Percentiles rank a stretch among this genome's conserved stretches.
Conservation (phyloP, 2,888 invertebrate genomes). For the Caradrina clavipalpis region DNA sequence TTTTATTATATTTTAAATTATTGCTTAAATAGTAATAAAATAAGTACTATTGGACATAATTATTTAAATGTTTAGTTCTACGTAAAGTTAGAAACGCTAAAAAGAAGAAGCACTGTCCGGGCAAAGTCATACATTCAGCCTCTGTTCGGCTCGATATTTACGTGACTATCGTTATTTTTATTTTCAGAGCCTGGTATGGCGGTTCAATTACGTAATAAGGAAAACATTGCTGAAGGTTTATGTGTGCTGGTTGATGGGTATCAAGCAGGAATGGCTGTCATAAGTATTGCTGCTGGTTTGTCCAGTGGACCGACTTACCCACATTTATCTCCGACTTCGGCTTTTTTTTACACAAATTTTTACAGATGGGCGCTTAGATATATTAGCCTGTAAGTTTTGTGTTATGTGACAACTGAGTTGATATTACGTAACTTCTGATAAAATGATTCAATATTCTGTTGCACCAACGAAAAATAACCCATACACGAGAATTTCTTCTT, state of each 20-base stretch:
- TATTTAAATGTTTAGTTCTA: neutral
- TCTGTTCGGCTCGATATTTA: neutral
- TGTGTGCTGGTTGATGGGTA: conserved; percentile 27
- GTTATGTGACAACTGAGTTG: neutral
- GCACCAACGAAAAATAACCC: no score
- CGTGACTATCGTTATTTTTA: neutral
- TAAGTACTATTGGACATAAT: neutral
- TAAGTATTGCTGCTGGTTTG: conserved; percentile 30
- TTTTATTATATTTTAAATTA: no score
- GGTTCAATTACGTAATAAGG: conserved; percentile 5
- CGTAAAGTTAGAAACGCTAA: neutral
- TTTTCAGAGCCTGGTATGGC: neutral
- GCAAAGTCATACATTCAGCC: neutral
- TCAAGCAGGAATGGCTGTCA: conserved; percentile 23
- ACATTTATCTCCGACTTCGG: conserved; percentile 30
- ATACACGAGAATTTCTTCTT: no score
- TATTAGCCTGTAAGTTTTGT: conserved; percentile 45
- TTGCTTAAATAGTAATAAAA: no score
- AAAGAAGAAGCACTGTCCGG: neutral
- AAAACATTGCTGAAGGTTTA: conserved; percentile 16
- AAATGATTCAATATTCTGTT: no score
- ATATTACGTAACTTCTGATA: no score
- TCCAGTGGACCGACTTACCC: conserved; percentile 22
- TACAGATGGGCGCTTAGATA: conserved; percentile 49
- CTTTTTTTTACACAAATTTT: conserved; percentile 37